Evolutionary conservation across 2,113 vertebrate genomes (phyloP).

Genomic region (Lamprotornis superbus): DNA sequence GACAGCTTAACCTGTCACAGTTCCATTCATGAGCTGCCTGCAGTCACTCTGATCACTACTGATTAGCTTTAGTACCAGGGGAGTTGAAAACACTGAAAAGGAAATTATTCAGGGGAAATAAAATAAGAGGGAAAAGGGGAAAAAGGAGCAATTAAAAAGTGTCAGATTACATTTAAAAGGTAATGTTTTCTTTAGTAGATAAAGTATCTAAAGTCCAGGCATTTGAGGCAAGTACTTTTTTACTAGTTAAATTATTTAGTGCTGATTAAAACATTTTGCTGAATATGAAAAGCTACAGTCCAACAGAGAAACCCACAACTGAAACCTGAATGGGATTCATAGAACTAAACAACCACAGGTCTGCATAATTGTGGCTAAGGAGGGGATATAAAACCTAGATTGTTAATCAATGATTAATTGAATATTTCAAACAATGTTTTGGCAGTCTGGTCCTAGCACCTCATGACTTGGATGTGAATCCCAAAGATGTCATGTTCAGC

Average conservation of each 20-base stretch:
- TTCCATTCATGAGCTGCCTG: conserved; percentile 47
- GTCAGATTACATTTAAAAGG: conserved; percentile 34
- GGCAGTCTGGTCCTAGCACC: conserved; percentile 69
- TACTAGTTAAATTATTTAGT: neutral
- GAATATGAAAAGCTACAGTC: neutral
- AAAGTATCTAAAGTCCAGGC: conserved; percentile 53
- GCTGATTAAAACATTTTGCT: conserved; percentile 36
- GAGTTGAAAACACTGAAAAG: neutral
- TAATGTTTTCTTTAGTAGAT: conserved; percentile 8
- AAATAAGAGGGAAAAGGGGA: neutral
- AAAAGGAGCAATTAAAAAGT: neutral
- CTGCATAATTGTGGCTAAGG: neutral
- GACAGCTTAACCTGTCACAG: neutral
- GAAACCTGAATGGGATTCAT: neutral
- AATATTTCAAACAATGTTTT: conserved; percentile 42
- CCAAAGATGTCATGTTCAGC: conserved; percentile 42
- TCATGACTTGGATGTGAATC: conserved; percentile 56
- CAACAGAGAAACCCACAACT: neutral
- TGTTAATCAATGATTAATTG: conserved; percentile 18
- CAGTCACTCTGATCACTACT: neutral
- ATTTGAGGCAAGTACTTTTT: conserved; percentile 38
- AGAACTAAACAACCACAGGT: neutral
- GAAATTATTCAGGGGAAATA: neutral
- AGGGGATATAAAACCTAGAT: conserved; percentile 23
- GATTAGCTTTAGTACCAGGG: neutral